Percentiles rank a stretch among this genome's conserved stretches.
phyloP scores from a whole-genome alignment of 2,888 invertebrate genomes.

The Dendrolimus pini region DNA sequence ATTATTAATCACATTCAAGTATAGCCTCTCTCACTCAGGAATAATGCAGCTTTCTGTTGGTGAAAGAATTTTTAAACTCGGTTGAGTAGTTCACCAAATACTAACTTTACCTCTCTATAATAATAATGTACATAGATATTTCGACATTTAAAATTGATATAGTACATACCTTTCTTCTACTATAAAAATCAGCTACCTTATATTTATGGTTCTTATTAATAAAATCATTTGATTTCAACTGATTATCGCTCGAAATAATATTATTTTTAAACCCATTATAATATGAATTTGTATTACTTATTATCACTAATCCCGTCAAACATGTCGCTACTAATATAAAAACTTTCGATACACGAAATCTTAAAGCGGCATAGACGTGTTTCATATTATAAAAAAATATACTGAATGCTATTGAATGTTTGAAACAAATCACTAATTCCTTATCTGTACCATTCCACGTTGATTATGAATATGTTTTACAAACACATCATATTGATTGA shows the following conservation, averaged over 20 bases:
- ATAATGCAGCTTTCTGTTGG: no score
- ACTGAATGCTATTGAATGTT: background rate
- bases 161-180: constrained; percentile 27
- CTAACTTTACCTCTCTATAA: no score
- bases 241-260: background rate
- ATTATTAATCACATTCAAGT: no score
- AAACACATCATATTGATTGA: background rate
- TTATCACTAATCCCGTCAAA: background rate
- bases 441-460: background rate
- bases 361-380: background rate
- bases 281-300: background rate
- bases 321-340: background rate
- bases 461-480: background rate
- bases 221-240: no score
- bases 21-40: no score
- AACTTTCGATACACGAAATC: background rate
- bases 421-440: background rate
- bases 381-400: background rate
- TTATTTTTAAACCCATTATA: background rate
- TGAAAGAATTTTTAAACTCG: no score
- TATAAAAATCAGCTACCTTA: constrained; percentile 23
- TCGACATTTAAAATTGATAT: no score
- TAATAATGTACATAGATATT: no score
- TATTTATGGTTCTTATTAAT: background rate
- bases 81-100: no score